Evolutionary conservation across 2,888 invertebrate genomes (phyloP).

Genomic region (Noctua janthe): DNA sequence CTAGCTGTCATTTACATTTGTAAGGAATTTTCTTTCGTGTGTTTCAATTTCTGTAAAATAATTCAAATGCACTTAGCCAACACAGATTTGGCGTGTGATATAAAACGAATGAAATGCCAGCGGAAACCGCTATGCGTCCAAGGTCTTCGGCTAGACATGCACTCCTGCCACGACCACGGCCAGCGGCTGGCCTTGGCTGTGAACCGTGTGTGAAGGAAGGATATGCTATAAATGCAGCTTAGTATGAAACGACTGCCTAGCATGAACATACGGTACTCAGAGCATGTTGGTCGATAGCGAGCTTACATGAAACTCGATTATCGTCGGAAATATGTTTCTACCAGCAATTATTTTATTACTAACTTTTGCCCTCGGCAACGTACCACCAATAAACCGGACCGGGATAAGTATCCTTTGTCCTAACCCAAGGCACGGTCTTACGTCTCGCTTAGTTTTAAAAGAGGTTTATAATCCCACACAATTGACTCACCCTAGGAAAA

Average conservation of each 20-base stretch:
- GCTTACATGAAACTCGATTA: background rate
- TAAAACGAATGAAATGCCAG: conserved; percentile 36
- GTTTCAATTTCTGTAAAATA: conserved; percentile 8
- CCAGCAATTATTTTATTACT: background rate
- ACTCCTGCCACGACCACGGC: conserved; percentile 29
- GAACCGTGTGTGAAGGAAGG: conserved; percentile 11
- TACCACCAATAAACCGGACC: background rate
- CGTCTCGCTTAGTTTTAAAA: background rate
- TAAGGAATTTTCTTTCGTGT: background rate
- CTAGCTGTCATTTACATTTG: no score
- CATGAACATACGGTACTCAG: background rate
- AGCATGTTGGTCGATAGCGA: background rate
- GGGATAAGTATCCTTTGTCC: background rate
- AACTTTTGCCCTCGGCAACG: background rate
- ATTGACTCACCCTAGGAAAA: background rate
- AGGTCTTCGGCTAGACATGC: conserved; percentile 49
- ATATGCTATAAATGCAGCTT: background rate
- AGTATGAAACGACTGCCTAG: background rate
- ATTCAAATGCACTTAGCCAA: conserved; percentile 34
- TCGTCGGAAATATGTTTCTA: background rate
- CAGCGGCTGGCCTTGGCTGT: conserved; percentile 42
- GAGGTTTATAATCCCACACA: background rate
- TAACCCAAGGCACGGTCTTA: background rate
- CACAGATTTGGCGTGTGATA: conserved; percentile 57
- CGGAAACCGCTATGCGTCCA: conserved; percentile 38